These are phyloP conservation scores for Thinocorus orbignyianus DNA, from an alignment of 2,113 vertebrate genomes.

Conservation along the genomic window DNA sequence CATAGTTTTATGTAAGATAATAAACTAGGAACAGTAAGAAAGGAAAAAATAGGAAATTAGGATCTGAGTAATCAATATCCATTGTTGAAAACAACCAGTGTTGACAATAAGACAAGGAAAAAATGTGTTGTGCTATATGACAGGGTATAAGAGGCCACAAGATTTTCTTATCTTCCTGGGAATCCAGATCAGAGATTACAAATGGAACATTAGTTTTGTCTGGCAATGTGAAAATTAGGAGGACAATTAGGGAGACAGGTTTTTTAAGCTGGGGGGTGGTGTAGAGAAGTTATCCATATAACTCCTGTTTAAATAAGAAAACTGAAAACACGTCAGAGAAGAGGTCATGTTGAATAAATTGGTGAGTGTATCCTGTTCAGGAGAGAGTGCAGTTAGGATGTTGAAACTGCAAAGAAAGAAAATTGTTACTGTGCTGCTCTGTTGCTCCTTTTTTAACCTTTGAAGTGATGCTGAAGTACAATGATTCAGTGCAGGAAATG, in stretches of 20 bases:
- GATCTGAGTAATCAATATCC: neutral
- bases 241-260: neutral
- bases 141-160: neutral
- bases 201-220: neutral
- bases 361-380: neutral
- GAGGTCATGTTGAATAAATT: neutral
- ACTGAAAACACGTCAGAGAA: neutral
- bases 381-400: neutral
- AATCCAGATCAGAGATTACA: neutral
- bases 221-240: neutral
- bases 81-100: neutral
- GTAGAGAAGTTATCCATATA: neutral
- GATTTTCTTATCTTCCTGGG: neutral
- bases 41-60: neutral
- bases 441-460: neutral
- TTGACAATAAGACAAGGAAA: neutral
- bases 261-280: neutral
- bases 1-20: neutral
- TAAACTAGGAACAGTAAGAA: neutral
- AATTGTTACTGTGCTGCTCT: neutral
- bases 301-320: neutral
- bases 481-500: neutral
- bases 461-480: neutral
- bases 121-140: neutral
- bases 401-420: neutral